Base-by-base conservation (phyloP, 2,113 vertebrate species). In the Capreolus pygargus region DNA sequence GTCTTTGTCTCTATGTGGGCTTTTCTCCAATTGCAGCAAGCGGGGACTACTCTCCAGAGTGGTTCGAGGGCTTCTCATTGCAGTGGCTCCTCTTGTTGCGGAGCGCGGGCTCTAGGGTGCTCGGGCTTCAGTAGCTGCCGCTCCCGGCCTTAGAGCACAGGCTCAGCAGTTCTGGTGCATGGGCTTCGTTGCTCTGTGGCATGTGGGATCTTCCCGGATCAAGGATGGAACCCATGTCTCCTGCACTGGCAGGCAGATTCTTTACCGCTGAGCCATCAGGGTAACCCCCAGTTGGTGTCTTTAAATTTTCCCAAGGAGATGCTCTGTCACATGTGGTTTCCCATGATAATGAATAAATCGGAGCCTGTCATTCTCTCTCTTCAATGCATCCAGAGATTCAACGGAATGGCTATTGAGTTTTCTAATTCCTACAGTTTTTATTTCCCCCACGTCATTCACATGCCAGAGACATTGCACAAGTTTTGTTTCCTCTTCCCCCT, bases 21-120 rank as follows among this genome's bases (percentile, higher is more conserved):
- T 43, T 76, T 76, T 27, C 70, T 43, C 36, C 13, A 76, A 12
- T 13, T 74, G 23, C 70, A 7, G 3, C 70, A 27, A 14, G 39
- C 0, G 1, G 23, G 70, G 23, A 12, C 36, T 27, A 25, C 23
- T 27, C 70, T 76, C 23, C 23, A 27, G 36, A 0, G 36, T 6
- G 5, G n/a, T 36, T 2, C 5, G 5, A 36, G 5, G n/a, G n/a
- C n/a, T 39, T 39, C 67, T 36, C 67, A 1, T 0, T 11, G 19
- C 0, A 5, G 64, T 0, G 36, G 39, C 5, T 14, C 39, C 70
- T 43, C 70, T 12, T 14, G 70, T 4, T 7, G 12, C 1, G 0
- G 70, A 25, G 70, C 21, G 0, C 1, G 0, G n/a, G 36, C 70
- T 74, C 36, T 3, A 3, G 36, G 21, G 21, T 13, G 19, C 5